Evolutionary conservation across 2,888 invertebrate species (phyloP).

Genomic region (Rhingia campestris): DNA sequence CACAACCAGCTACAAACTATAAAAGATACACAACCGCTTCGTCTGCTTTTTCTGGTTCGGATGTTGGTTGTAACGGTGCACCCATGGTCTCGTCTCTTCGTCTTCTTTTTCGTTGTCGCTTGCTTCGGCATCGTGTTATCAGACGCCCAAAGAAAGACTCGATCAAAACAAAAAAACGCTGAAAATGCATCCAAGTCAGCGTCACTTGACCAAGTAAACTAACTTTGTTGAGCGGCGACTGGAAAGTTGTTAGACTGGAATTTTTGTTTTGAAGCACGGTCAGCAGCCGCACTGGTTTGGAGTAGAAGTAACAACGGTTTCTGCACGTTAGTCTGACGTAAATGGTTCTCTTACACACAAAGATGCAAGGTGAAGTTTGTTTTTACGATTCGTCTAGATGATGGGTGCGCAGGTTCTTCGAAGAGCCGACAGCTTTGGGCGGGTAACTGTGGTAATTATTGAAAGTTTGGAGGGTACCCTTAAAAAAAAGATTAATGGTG

Average conservation of each 20-base stretch:
- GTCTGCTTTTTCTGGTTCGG: conserved; percentile 36
- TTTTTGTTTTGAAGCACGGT: conserved; percentile 4
- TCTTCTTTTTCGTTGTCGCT: conserved; percentile 3
- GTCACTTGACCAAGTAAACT: conserved; percentile 66
- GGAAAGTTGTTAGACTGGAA: conserved; percentile 73
- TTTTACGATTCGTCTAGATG: conserved; percentile 2
- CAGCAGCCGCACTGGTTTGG: background rate
- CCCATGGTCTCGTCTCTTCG: conserved; percentile 9
- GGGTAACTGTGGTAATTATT: too few species aligned
- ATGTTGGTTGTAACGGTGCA: conserved; percentile 59
- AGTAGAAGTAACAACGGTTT: conserved; percentile 57
- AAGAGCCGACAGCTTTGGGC: too few species aligned
- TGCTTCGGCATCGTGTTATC: conserved; percentile 35
- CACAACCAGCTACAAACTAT: conserved; percentile 24
- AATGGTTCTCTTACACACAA: conserved; percentile 40
- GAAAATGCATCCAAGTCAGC: conserved; percentile 53
- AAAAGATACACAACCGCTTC: conserved; percentile 31
- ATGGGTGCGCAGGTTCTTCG: too few species aligned
- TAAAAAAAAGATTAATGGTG: too few species aligned
- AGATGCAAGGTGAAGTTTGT: conserved; percentile 16
- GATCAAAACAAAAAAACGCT: conserved; percentile 71
- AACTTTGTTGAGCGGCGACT: conserved; percentile 49
- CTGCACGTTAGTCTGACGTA: conserved; percentile 51
- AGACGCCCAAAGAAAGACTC: conserved; percentile 43
- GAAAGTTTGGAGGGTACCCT: too few species aligned